Base-by-base conservation (phyloP, 1,140 invertebrate genomes). In the Anastrepha ludens region DNA sequence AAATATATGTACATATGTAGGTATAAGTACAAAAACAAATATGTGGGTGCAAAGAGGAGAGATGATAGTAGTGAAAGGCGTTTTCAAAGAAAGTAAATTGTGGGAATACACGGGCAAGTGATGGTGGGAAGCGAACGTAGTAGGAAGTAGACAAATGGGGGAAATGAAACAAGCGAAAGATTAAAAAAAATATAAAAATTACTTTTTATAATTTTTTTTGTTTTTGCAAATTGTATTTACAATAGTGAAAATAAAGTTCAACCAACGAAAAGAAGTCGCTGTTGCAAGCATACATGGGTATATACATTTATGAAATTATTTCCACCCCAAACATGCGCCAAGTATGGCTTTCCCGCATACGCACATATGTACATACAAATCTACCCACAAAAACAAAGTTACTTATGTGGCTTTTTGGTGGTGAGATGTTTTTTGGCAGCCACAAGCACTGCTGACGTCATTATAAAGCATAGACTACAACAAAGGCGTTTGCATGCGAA, bases 401-500 rank as follows among this genome's bases (percentile, higher is more conserved):
- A 62, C 60, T 17, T 15, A 62, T 9, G n/a, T 55, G 50, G 50
- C 17, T 44, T 39, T 44, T 70, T 39, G 47, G 41, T 81, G 47
- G 64, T 17, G 29, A 29, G 29, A 29, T 29, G 15, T 20, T 41
- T 2, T 81, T 81, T 50, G 74, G 47, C 70, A 74, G 44, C 39
- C 11, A 89, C 88, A 91, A 89, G 89, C 91, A 91, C 89, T 88
- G 90, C 89, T 91, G 91, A 91, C 91, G 91, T 91, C 91, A 91
- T 92, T 90, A 90, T 89, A 88, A 58, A 90, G 91, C 91, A 91
- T 87, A 86, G 15, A 87, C 70, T 74, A 81, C 74, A 81, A 81
- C 74, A 55, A 81, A 62, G n/a, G 60, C 60, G 13, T 62, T 62
- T n/a, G 60, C 13, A 4, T 20, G n/a, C 64, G 6, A 11, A 4